Percentiles rank a stretch among this genome's conserved stretches.
phyloP scores from a whole-genome alignment of 2,113 vertebrate species.

The Propithecus coquereli region DNA sequence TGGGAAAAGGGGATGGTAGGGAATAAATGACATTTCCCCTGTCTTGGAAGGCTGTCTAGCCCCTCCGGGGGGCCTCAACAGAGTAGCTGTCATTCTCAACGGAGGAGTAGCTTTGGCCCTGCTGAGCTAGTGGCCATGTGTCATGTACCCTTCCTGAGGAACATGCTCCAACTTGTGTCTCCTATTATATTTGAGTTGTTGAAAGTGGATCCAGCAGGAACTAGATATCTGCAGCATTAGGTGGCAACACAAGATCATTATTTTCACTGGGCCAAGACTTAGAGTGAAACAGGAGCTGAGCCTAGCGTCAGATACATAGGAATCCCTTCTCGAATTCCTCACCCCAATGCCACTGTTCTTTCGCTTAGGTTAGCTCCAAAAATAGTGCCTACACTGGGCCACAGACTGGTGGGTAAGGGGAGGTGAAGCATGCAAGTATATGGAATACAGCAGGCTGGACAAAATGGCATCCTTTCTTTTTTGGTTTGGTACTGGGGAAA shows the following conservation, averaged over 20 bases:
- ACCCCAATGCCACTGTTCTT: not conserved
- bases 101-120: conserved; percentile 29
- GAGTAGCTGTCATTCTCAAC: conserved; percentile 47
- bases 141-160: conserved; percentile 45
- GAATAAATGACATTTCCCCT: not conserved
- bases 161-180: conserved; percentile 59
- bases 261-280: conserved; percentile 45
- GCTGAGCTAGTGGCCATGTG: conserved; percentile 41
- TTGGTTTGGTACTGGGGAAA: not conserved
- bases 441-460: not conserved
- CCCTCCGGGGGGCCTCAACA: conserved; percentile 18
- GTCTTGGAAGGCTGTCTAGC: conserved; percentile 11
- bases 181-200: conserved; percentile 67
- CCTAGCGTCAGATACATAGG: conserved; percentile 27
- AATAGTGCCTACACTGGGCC: conserved; percentile 31
- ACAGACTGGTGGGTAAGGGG: not conserved
- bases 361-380: conserved; percentile 35
- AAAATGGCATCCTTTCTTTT: not conserved
- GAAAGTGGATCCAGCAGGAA: conserved; percentile 64
- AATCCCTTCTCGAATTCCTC: conserved; percentile 58
- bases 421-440: not conserved
- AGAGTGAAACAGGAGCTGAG: conserved; percentile 55
- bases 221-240: conserved; percentile 48
- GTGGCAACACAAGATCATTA: conserved; percentile 36
- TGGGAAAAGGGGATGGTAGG: not conserved